Conservation (phyloP, 2,797 vertebrate genomes). For the Morelia viridis region DNA sequence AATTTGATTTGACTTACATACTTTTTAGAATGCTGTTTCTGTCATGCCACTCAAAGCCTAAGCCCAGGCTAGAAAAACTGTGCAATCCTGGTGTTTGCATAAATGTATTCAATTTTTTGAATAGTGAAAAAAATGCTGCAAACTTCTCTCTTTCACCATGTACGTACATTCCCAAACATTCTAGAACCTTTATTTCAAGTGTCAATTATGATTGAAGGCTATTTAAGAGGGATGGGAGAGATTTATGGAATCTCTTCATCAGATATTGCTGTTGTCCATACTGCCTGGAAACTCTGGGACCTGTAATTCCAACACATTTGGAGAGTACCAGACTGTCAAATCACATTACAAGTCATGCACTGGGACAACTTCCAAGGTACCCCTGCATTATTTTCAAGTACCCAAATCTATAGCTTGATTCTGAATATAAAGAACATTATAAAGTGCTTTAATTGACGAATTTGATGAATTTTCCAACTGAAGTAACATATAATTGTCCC, state of each 20-base stretch:
- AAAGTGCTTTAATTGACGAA: neutral
- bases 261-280: neutral
- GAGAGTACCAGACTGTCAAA: neutral
- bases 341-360: neutral
- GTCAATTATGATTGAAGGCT: neutral
- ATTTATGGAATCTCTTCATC: neutral
- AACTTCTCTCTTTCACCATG: neutral
- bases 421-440: neutral
- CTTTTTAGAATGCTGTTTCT: neutral
- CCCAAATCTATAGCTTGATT: neutral
- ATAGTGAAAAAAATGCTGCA: neutral
- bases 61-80: neutral
- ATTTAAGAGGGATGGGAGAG: neutral
- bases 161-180: too few species aligned
- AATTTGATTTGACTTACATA: too few species aligned
- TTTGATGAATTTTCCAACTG: slow-evolving; percentile 6
- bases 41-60: neutral
- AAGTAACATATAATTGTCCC: slow-evolving; percentile 28
- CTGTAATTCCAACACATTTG: neutral
- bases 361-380: neutral
- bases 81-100: neutral
- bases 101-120: neutral
- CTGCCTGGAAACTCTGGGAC: neutral
- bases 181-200: neutral
- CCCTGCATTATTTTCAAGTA: neutral